These are phyloP conservation scores for Myopa testacea DNA, from an alignment of 2,888 invertebrate species.

Conservation along the genomic window DNA sequence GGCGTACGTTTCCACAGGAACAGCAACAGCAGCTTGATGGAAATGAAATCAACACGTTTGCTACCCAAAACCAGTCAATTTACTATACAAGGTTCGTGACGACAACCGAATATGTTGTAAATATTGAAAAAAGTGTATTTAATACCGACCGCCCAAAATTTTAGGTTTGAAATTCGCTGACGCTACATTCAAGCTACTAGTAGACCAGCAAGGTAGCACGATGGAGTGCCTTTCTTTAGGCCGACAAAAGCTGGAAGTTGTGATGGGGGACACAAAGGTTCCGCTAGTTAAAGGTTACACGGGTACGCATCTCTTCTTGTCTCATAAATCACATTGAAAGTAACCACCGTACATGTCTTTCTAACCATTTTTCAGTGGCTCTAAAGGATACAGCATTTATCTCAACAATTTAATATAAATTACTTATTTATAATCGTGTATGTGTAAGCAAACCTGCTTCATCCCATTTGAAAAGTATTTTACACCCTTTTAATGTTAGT, in stretches of 20 bases:
- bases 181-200: conserved; percentile 51
- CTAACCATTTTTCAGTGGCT: background rate
- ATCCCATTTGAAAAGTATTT: background rate
- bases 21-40: conserved; percentile 41
- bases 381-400: background rate
- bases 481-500: background rate
- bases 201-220: conserved; percentile 22
- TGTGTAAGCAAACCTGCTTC: background rate
- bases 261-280: conserved; percentile 20
- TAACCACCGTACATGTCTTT: background rate
- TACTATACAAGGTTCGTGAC: conserved; percentile 45
- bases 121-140: background rate
- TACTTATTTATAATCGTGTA: background rate
- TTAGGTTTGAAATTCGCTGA: conserved; percentile 57
- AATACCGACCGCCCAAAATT: background rate
- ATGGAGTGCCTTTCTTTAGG: conserved; percentile 45
- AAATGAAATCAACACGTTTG: conserved; percentile 39
- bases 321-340: background rate
- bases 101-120: background rate
- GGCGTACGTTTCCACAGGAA: conserved; percentile 70
- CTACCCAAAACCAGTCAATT: conserved; percentile 42
- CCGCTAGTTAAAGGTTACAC: conserved; percentile 46
- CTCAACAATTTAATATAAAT: background rate
- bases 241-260: conserved; percentile 39
- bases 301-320: conserved; percentile 51